A percentile compares a stretch with the other conserved stretches of the same genome.
phyloP scores from a whole-genome alignment of 1,140 invertebrate genomes.

The Oncopeltus fasciatus region DNA sequence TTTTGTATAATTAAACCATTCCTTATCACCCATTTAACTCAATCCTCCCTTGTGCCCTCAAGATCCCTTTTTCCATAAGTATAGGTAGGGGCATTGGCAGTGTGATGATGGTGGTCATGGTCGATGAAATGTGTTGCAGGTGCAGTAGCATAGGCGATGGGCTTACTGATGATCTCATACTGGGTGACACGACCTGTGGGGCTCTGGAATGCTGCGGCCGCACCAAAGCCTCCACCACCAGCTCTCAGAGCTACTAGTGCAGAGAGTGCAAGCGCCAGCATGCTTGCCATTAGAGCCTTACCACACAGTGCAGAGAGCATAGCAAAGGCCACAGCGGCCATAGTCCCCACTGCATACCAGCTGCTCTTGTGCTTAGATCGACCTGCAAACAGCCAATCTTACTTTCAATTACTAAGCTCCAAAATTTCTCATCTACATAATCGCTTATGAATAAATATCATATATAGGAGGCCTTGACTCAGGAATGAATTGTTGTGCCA shows the following conservation, averaged over 20 bases:
- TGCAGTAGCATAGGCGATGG: constrained; percentile 30
- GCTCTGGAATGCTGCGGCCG: constrained; percentile 41
- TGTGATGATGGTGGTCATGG: constrained; percentile 37
- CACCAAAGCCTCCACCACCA: constrained; percentile 44
- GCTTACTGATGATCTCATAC: constrained; percentile 63
- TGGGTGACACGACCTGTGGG: constrained; percentile 41
- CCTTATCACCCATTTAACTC: too few species aligned
- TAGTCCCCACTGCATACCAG: constrained; percentile 41
- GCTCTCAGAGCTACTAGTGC: constrained; percentile 60
- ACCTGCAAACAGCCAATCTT: constrained; percentile 13
- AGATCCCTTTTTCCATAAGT: constrained; percentile 14
- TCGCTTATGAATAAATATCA: too few species aligned
- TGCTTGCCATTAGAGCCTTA: constrained; percentile 65
- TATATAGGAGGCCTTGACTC: too few species aligned
- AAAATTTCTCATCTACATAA: too few species aligned
- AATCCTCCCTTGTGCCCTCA: neutral
- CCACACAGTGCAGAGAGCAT: constrained; percentile 58
- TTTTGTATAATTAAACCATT: too few species aligned
- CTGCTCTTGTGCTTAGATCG: constrained; percentile 26
- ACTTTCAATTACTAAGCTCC: too few species aligned
- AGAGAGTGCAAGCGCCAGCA: constrained; percentile 61
- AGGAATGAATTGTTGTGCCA: too few species aligned
- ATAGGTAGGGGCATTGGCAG: constrained; percentile 18
- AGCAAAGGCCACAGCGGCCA: constrained; percentile 56
- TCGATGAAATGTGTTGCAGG: constrained; percentile 36